Evolutionary conservation across 2,113 vertebrate species (phyloP).

Genomic region (Puffinus mauretanicus): DNA sequence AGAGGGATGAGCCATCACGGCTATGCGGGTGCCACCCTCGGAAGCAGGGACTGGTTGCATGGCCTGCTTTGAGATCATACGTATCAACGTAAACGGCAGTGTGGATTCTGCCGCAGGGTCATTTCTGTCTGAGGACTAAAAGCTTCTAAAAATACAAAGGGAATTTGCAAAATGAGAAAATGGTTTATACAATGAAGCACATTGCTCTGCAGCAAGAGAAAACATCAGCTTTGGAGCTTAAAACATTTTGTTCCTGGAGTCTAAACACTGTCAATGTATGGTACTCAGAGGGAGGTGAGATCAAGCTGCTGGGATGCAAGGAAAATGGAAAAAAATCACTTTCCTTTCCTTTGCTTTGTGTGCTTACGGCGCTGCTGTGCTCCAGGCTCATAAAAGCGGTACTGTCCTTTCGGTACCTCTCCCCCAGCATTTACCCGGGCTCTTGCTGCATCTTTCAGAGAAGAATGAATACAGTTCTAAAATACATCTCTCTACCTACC

Average conservation of each 20-base stretch:
- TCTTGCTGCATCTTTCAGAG: not conserved
- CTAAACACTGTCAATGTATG: not conserved
- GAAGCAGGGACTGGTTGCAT: not conserved
- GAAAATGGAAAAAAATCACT: not conserved
- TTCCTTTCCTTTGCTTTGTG: not conserved
- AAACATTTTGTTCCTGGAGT: not conserved
- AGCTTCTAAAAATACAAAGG: not conserved
- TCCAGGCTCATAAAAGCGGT: not conserved
- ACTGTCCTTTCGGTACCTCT: too few relatives aligned
- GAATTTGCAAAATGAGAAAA: not conserved
- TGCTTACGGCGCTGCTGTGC: not conserved
- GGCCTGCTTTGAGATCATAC: not conserved
- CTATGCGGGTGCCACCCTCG: accelerated
- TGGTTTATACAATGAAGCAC: not conserved
- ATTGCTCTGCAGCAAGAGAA: not conserved
- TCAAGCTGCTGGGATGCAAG: not conserved
- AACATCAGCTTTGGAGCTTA: not conserved
- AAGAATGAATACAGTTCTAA: not conserved
- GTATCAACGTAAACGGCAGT: accelerated
- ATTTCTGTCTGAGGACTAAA: not conserved
- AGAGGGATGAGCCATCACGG: not conserved
- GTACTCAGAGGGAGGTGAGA: not conserved
- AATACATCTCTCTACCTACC: not conserved
- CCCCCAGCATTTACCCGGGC: not conserved
- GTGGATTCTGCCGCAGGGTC: not conserved